phyloP scores from a whole-genome alignment of 2,113 vertebrate genomes.

The Chamaetylas fuelleborni region DNA sequence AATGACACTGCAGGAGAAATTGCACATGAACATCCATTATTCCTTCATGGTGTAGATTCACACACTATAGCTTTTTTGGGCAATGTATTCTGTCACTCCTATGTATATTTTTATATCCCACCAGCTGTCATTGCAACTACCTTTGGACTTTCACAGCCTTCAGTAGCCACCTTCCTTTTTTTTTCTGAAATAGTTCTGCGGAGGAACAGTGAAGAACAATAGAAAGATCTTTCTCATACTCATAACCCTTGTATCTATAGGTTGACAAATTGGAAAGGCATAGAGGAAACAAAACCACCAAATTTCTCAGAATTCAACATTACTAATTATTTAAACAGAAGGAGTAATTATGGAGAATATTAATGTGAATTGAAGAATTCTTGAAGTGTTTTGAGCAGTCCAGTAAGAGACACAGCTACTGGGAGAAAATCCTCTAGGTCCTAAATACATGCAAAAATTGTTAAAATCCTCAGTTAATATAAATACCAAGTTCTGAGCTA shows the following conservation, averaged over 20 bases:
- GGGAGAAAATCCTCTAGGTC: not conserved
- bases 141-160: not conserved
- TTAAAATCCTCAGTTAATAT: not conserved
- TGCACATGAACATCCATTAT: not conserved
- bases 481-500: not conserved
- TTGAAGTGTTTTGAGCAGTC: not conserved
- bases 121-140: not conserved
- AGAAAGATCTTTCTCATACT: not conserved
- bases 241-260: not conserved
- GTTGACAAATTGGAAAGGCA: not conserved
- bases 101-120: not conserved
- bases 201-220: not conserved
- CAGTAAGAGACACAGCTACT: fast-evolving
- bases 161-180: not conserved
- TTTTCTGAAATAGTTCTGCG: not conserved
- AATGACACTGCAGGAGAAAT: not conserved
- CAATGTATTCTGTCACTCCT: not conserved
- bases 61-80: fast-evolving
- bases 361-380: not conserved
- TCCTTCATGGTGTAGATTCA: not conserved
- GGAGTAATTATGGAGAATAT: not conserved
- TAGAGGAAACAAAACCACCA: fast-evolving
- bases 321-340: not conserved
- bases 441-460: not conserved
- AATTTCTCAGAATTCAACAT: not conserved